Percentiles rank a stretch among this genome's conserved stretches.
phyloP scores from a whole-genome alignment of 2,888 invertebrate species.

The Coremacera marginata region DNA sequence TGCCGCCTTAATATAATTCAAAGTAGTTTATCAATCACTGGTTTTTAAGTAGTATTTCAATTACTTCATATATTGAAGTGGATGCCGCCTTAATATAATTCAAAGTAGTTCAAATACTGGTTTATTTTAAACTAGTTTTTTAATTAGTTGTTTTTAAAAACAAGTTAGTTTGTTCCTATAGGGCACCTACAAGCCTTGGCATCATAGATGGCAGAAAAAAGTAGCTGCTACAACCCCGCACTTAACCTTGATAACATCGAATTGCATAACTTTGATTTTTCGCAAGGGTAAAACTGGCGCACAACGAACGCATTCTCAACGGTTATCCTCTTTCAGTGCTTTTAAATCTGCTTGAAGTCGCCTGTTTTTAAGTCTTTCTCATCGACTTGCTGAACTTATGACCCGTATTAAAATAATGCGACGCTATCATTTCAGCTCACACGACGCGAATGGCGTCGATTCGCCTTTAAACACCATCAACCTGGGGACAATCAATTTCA shows the following conservation, averaged over 20 bases:
- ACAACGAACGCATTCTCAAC: background rate
- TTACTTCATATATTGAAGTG: too few relatives aligned
- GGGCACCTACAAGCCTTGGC: too few relatives aligned
- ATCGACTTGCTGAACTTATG: background rate
- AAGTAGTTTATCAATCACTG: too few relatives aligned
- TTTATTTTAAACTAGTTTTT: too few relatives aligned
- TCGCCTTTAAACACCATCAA: slow-evolving; percentile 22
- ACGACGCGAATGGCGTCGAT: background rate
- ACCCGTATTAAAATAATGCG: slow-evolving; percentile 11
- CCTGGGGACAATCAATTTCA: slow-evolving; percentile 17
- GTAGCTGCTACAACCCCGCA: background rate
- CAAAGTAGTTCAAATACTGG: too few relatives aligned
- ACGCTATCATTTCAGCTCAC: background rate
- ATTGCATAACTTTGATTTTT: background rate
- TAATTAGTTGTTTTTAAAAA: too few relatives aligned
- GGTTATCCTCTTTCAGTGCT: background rate
- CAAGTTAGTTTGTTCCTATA: too few relatives aligned
- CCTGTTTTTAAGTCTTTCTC: background rate
- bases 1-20: too few relatives aligned
- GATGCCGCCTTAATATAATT: too few relatives aligned
- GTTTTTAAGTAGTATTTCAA: too few relatives aligned
- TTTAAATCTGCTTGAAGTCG: background rate
- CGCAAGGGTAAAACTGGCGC: background rate
- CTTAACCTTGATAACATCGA: background rate
- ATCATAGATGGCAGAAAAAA: too few relatives aligned